Base-by-base conservation (phyloP, 23 tunicate species). In the Halocynthia roretzi region DNA sequence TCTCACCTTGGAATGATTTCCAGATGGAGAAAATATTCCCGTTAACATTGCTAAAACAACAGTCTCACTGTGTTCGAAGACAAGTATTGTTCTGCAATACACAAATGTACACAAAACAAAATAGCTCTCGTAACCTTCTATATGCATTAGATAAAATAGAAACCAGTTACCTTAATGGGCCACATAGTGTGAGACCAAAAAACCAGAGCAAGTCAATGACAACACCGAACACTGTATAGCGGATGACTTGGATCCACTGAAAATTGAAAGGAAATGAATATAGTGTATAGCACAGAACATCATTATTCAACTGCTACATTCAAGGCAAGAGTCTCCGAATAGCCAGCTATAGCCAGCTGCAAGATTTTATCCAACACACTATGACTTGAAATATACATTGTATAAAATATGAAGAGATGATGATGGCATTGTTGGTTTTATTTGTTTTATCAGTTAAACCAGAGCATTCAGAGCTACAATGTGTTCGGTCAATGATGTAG, bases 51-150 rank as follows among this genome's bases (percentile, higher is more conserved):
- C 81, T 11, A 92, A 50, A 9, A 90, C 54, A 71, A 92, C 79
- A 6, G 87, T 80, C 67, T 80, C 98, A 54, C 82, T 80, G 63
- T 92, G 98, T 75, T 92, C 98, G 68, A 60, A 92, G 6, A 92
- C 87, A 12, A 92, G 64, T 50, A 86, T 83, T 8, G 98, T 86
- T 44, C 92, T 74, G 67, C 9, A 74, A 53, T 14, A 52, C 44
- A 31, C 44, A 31, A 20, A 19, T 12, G 15, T 67, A 12, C 71
- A 15, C 12, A 20, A 67, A 5, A 0, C n/a, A 60, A 60, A 60
- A 60, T 60, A 60, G 18, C 64, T 60, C 64, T 58, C 63, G 5
- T 15, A 58, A 58, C 15, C 15, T 58, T 58, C 17, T 58, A 58
- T 14, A 14, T 58, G n/a, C 15, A 1, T 1, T 58, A 58, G 4